phyloP scores from a whole-genome alignment of 2,797 vertebrate species.

The Salmo trutta region DNA sequence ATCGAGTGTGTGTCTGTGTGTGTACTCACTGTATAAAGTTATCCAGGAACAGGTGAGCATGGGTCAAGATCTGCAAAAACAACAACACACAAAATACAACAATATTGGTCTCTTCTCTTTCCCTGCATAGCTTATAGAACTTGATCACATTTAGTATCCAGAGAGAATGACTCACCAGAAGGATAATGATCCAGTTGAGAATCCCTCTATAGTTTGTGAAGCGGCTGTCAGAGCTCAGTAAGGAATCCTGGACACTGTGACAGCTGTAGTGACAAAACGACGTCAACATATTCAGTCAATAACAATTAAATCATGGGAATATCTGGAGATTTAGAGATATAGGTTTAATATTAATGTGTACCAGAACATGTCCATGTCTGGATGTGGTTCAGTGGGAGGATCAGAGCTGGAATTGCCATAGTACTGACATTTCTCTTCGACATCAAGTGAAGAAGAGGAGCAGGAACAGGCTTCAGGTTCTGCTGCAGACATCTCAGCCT shows the following conservation, averaged over 20 bases:
- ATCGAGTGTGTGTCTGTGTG: background rate
- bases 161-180: constrained; percentile 49
- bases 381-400: constrained; percentile 34
- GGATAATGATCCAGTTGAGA: constrained; percentile 69
- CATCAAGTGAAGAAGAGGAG: constrained; percentile 35
- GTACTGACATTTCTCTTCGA: constrained; percentile 1
- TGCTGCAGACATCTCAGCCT: constrained; percentile 29
- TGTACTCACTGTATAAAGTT: constrained; percentile 66
- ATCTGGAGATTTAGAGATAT: background rate
- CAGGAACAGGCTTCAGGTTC: constrained; percentile 35
- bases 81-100: background rate
- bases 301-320: no score
- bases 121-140: background rate
- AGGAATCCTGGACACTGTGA: constrained; percentile 62
- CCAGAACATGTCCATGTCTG: constrained; percentile 52
- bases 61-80: constrained; percentile 55
- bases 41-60: constrained; percentile 63
- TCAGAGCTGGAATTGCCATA: constrained; percentile 11
- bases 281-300: constrained; percentile 3
- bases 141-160: background rate
- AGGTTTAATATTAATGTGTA: constrained; percentile 15
- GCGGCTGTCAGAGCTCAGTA: constrained; percentile 65
- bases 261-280: constrained; percentile 44
- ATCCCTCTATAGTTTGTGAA: constrained; percentile 66
- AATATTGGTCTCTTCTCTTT: background rate